A percentile compares a stretch with the other conserved stretches of the same genome.
phyloP scores from a whole-genome alignment of 2,797 vertebrate genomes.

The Cossypha niveicapilla region DNA sequence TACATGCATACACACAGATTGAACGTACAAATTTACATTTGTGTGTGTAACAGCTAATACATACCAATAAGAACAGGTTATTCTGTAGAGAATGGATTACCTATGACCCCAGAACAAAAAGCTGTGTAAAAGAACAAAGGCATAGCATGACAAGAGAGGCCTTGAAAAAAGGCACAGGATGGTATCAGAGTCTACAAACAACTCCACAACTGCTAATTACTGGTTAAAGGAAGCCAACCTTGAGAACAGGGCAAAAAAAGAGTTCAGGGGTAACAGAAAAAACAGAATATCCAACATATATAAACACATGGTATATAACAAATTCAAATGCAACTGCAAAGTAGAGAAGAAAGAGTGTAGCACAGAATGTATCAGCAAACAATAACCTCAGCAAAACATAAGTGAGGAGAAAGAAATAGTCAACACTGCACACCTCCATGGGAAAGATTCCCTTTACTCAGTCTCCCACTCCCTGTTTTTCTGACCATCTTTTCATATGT shows the following conservation, averaged over 20 bases:
- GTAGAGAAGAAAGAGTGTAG: background rate
- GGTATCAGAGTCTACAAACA: background rate
- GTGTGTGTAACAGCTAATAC: background rate
- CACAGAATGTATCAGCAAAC: background rate
- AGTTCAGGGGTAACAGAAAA: background rate
- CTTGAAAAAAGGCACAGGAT: background rate
- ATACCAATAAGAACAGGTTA: background rate
- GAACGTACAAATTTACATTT: background rate
- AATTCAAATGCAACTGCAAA: background rate
- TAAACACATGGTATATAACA: rapidly evolving
- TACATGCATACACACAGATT: rapidly evolving
- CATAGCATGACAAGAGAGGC: background rate
- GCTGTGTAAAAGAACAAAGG: background rate
- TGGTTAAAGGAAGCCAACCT: background rate
- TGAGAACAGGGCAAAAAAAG: background rate
- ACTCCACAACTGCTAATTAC: background rate
- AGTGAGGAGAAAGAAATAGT: background rate
- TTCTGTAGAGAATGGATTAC: background rate
- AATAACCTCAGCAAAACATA: background rate
- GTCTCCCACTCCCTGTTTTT: background rate
- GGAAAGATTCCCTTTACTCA: background rate
- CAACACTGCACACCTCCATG: background rate
- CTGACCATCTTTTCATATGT: background rate
- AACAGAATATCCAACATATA: background rate
- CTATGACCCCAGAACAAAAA: background rate